phyloP scores from a whole-genome alignment of 2,888 invertebrate species.

The Hemicrepidius hirtus region DNA sequence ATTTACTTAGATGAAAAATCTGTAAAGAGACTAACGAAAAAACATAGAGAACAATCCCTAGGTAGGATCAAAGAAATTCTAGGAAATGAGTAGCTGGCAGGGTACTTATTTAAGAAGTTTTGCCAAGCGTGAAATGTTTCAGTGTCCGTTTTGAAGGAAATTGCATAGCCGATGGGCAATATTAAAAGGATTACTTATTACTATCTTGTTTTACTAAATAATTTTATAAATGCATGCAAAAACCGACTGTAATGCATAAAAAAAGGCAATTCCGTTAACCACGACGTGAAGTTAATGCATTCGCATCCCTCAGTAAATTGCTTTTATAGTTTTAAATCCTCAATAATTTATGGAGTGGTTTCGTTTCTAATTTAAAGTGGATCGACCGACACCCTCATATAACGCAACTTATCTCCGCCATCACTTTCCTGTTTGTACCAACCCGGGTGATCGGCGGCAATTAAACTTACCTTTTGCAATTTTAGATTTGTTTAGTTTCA shows the following conservation, averaged over 20 bases:
- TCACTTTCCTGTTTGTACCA: conserved; percentile 28
- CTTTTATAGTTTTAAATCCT: conserved; percentile 43
- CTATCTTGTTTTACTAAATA: background rate
- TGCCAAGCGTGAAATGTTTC: too few species aligned
- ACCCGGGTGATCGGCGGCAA: conserved; percentile 17
- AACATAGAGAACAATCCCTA: too few species aligned
- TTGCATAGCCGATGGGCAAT: too few species aligned
- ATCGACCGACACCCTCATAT: conserved; percentile 22
- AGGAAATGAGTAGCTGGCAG: too few species aligned
- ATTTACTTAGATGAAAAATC: too few species aligned
- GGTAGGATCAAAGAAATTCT: too few species aligned
- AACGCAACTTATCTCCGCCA: conserved; percentile 31
- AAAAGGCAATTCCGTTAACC: conserved; percentile 27
- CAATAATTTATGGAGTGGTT: conserved; percentile 43
- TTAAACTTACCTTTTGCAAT: conserved; percentile 28
- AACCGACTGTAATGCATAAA: conserved; percentile 12
- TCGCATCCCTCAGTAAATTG: conserved; percentile 37
- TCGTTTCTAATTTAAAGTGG: conserved; percentile 44
- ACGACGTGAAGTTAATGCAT: conserved; percentile 35
- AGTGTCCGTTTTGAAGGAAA: too few species aligned
- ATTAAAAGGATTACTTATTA: too few species aligned
- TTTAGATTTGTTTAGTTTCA: conserved; percentile 27
- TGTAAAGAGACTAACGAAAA: too few species aligned
- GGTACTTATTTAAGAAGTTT: too few species aligned
- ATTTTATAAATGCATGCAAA: background rate